phyloP scores from a whole-genome alignment of 2,888 invertebrate species.

The Miltochrista miniata region DNA sequence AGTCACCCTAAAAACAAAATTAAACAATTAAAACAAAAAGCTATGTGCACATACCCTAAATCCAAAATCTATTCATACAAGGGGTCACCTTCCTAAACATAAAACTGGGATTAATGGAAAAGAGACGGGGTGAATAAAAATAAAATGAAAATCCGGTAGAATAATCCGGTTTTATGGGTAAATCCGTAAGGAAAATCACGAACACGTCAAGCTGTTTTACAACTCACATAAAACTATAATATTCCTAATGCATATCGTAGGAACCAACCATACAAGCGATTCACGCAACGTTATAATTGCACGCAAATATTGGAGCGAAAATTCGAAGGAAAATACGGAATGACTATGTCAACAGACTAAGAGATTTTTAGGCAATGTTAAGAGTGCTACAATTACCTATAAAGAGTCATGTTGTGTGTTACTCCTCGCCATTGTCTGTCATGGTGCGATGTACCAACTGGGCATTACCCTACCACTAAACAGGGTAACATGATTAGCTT shows the following conservation, averaged over 20 bases:
- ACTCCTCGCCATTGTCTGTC: no score
- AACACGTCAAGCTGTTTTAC: constrained; percentile 35
- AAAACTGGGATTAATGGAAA: constrained; percentile 5
- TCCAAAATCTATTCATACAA: not conserved
- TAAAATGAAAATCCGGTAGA: constrained; percentile 17
- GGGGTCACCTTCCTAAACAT: constrained; percentile 3
- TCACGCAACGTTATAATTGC: constrained; percentile 49
- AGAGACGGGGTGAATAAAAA: constrained; percentile 3
- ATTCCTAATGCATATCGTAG: constrained; percentile 41
- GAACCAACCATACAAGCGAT: constrained; percentile 38
- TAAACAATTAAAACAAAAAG: not conserved
- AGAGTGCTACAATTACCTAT: no score
- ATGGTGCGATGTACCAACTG: no score
- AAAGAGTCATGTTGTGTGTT: no score
- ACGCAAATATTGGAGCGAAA: constrained; percentile 13
- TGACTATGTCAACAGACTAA: no score
- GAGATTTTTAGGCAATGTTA: no score
- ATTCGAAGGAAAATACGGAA: constrained; percentile 2
- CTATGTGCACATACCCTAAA: not conserved
- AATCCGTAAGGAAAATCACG: constrained; percentile 28
- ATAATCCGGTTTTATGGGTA: constrained; percentile 32
- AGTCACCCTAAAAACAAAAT: not conserved
- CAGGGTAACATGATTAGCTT: no score
- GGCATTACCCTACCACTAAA: no score
- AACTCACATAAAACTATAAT: constrained; percentile 36